phyloP scores from a whole-genome alignment of 2,797 vertebrate genomes.

The Scarus forsteni region DNA sequence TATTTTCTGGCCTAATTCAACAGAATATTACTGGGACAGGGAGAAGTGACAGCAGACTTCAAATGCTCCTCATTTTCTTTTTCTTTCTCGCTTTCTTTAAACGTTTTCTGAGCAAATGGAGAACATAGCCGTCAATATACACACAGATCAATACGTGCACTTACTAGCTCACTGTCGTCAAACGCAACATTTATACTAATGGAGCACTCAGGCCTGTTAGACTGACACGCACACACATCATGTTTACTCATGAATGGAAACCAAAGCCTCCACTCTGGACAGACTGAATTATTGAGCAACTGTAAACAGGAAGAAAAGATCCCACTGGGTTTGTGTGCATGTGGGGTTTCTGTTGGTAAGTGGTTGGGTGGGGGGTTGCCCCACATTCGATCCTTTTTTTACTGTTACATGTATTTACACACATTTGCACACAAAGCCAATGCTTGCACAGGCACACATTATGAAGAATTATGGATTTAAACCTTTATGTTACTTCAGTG shows the following conservation, averaged over 20 bases:
- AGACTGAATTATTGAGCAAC: slow-evolving; percentile 75
- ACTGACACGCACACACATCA: slow-evolving; percentile 24
- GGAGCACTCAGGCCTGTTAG: slow-evolving; percentile 60
- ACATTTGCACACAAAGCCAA: not conserved
- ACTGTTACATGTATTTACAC: not conserved
- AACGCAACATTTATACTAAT: slow-evolving; percentile 76
- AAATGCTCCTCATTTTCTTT: slow-evolving; percentile 16
- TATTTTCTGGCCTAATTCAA: slow-evolving; percentile 71
- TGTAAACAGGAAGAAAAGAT: slow-evolving; percentile 76
- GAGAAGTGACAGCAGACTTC: slow-evolving; percentile 23
- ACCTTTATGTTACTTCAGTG: too few relatives aligned
- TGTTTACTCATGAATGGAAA: slow-evolving; percentile 54
- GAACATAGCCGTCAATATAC: slow-evolving; percentile 56
- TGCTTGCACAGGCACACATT: not conserved
- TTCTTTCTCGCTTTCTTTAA: slow-evolving; percentile 33
- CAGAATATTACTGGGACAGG: slow-evolving; percentile 45
- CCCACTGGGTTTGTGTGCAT: slow-evolving; percentile 47
- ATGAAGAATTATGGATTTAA: too few relatives aligned
- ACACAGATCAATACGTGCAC: slow-evolving; percentile 77
- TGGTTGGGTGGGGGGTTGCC: slow-evolving; percentile 29
- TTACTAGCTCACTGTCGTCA: slow-evolving; percentile 73
- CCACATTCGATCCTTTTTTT: slow-evolving; percentile 41
- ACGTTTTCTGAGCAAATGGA: slow-evolving; percentile 55
- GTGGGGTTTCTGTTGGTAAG: slow-evolving; percentile 1
- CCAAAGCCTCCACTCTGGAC: slow-evolving; percentile 61